phyloP scores from a whole-genome alignment of 2,888 invertebrate species.

The Spisula solida region DNA sequence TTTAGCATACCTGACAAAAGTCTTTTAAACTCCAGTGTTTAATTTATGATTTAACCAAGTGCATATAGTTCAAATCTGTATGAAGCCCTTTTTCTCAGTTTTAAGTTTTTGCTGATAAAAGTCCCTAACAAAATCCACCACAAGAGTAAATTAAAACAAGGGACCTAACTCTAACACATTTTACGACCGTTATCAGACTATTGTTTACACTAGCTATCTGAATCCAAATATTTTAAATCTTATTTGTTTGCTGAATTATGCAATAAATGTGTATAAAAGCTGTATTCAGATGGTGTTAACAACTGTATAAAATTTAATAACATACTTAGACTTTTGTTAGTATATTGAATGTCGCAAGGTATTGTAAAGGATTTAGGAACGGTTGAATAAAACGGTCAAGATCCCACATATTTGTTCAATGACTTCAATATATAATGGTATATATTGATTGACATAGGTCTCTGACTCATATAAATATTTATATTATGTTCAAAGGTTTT shows the following conservation, averaged over 20 bases:
- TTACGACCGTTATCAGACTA: neutral
- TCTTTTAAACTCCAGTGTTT: too few species aligned
- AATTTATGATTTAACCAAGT: too few species aligned
- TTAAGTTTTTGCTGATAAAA: too few species aligned
- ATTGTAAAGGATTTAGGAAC: neutral
- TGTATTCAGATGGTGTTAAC: conserved; percentile 23
- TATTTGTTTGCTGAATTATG: conserved; percentile 4
- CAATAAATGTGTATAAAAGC: neutral
- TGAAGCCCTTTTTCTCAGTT: too few species aligned
- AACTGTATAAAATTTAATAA: conserved; percentile 38
- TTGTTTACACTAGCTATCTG: conserved; percentile 8
- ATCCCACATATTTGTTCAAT: neutral
- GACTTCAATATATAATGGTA: neutral
- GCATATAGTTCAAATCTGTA: too few species aligned
- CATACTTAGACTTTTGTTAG: conserved; percentile 10
- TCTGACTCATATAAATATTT: too few species aligned
- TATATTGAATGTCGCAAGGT: neutral
- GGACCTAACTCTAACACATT: neutral
- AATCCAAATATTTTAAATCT: conserved; percentile 1
- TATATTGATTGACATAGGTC: neutral
- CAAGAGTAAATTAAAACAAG: neutral
- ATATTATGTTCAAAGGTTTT: too few species aligned
- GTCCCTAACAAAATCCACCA: too few species aligned
- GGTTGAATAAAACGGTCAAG: neutral
- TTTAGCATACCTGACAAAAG: too few species aligned